These are phyloP conservation scores for Drosophila melanica DNA, from an alignment of 1,140 invertebrate genomes.

Conservation along the genomic window DNA sequence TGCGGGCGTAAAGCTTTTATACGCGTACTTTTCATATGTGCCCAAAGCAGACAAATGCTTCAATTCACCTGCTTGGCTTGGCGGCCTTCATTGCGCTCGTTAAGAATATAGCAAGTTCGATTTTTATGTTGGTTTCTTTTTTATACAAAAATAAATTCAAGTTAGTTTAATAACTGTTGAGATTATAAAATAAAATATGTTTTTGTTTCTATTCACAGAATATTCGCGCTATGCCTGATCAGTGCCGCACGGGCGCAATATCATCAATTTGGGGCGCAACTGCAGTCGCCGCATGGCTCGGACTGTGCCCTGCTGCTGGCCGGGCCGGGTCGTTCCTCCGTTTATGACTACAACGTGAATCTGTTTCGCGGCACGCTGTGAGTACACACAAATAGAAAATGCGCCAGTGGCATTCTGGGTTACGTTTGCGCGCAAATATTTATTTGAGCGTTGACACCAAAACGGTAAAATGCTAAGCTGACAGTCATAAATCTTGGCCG, in stretches of 20 bases:
- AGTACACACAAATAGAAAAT: slow-evolving; percentile 84
- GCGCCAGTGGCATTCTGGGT: slow-evolving; percentile 49
- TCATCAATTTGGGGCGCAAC: slow-evolving; percentile 75
- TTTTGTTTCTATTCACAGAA: slow-evolving; percentile 62
- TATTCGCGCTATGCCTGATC: slow-evolving; percentile 59
- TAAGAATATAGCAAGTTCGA: too few relatives aligned
- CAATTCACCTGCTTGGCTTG: background rate
- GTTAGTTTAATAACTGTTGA: too few relatives aligned
- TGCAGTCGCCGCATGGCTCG: slow-evolving; percentile 71
- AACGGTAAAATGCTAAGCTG: slow-evolving; percentile 36
- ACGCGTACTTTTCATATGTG: background rate
- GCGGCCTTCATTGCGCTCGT: too few relatives aligned
- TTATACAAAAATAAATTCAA: background rate
- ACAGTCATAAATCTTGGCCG: slow-evolving; percentile 45
- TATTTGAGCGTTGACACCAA: slow-evolving; percentile 55
- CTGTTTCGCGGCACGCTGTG: slow-evolving; percentile 89
- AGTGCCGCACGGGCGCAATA: slow-evolving; percentile 62
- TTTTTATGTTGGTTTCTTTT: too few relatives aligned
- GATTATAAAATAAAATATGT: slow-evolving; percentile 27
- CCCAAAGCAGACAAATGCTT: background rate
- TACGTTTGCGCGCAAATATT: slow-evolving; percentile 63
- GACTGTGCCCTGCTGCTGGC: slow-evolving; percentile 91
- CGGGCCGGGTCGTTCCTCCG: slow-evolving; percentile 89
- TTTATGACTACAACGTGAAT: slow-evolving; percentile 93
- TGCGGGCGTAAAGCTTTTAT: background rate